These are phyloP conservation scores for Lasiurus cinereus DNA, from an alignment of 2,113 vertebrate genomes.

Conservation along the genomic window DNA sequence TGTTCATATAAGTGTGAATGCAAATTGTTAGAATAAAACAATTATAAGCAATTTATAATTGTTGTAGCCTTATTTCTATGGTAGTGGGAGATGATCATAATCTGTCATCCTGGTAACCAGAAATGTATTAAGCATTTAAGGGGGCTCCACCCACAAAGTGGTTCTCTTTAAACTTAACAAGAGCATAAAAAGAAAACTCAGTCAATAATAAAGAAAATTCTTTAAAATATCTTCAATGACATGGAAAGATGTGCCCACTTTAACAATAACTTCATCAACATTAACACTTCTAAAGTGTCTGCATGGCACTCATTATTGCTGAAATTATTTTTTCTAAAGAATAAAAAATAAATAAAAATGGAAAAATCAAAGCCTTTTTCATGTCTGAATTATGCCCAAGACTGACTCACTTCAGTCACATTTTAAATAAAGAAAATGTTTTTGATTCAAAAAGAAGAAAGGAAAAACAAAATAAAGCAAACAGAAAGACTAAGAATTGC, in stretches of 20 bases:
- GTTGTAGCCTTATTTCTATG: slow-evolving; percentile 81
- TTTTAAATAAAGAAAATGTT: slow-evolving; percentile 33
- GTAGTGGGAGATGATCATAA: slow-evolving; percentile 81
- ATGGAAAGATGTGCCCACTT: slow-evolving; percentile 60
- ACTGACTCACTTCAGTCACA: background rate
- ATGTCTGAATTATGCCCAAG: slow-evolving; percentile 56
- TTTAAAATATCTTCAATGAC: slow-evolving; percentile 58
- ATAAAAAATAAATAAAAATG: background rate
- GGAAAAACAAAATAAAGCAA: background rate
- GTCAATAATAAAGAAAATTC: background rate
- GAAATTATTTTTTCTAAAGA: background rate
- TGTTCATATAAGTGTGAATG: slow-evolving; percentile 78
- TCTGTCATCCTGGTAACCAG: slow-evolving; percentile 83
- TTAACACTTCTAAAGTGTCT: slow-evolving; percentile 46
- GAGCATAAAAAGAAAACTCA: background rate
- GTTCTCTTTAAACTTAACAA: slow-evolving; percentile 61
- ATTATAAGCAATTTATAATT: slow-evolving; percentile 85
- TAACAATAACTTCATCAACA: slow-evolving; percentile 64
- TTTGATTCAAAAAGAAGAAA: background rate
- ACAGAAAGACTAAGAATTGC: background rate
- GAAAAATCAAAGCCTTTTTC: background rate
- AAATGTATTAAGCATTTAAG: slow-evolving; percentile 69
- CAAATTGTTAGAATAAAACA: slow-evolving; percentile 85
- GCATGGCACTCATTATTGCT: slow-evolving; percentile 1
- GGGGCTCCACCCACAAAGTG: slow-evolving; percentile 60